Base-by-base conservation (phyloP, 1,140 invertebrate species). In the Drosophila arizonae region DNA sequence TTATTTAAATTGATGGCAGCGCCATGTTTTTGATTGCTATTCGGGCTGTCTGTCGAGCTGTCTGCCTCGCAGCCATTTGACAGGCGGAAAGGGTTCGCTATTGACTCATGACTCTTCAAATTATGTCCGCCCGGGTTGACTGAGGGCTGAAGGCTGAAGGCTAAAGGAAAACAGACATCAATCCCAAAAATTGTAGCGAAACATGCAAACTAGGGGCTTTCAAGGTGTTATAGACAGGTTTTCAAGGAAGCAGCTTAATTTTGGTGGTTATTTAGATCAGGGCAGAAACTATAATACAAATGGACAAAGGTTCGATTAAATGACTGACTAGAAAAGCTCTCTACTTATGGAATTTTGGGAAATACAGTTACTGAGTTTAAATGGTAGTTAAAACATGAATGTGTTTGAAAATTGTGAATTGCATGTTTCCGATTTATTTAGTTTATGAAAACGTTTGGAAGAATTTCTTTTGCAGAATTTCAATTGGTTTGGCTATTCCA, bases 81-180 rank as follows among this genome's bases (percentile, higher is more conserved):
- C 73, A 79, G 55, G 76, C 76, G 76, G 76, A 79, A 79, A 76
- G 76, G 76, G 73, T 79, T 76, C 51, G 76, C 68, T 56, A 79
- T 79, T 79, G 76, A 79, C 76, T 79, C 65, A 43, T 76, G 63
- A 68, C 69, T 58, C 54, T 57, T 68, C 46, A 64, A 45, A 61
- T 75, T 67, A 46, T 39, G 17, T 36, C 33, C 39, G 13, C 28
- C 24, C 41, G 33, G 21, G 21, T 24, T 24, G 21, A 24, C n/a
- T 33, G 17, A 50, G 36, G n/a, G 1, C 33, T 33, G 33, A 9
- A 8, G n/a, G 1, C 33, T 33, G 33, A 9, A 8, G 2, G 33
- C 33, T 13, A 17, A 17, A 17, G 43, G 15, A 30, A 54, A 28
- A 21, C 33, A 55, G n/a, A 48, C 6, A 48, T 28, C 4, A n/a